These are phyloP conservation scores for Petrophora chlorosata DNA, from an alignment of 2,888 invertebrate species.

Conservation along the genomic window DNA sequence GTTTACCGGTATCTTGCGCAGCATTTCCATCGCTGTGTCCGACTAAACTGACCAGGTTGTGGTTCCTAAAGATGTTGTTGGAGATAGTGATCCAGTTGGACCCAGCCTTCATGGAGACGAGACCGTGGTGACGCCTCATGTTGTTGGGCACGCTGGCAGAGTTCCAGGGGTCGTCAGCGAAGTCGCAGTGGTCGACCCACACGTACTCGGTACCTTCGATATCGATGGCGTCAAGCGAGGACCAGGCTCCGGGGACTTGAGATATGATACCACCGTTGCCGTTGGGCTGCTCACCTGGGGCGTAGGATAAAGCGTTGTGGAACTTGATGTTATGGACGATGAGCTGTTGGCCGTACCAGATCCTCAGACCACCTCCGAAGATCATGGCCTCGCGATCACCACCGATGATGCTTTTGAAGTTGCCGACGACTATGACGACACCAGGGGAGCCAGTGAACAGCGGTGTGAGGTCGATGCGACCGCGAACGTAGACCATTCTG, in stretches of 20 bases:
- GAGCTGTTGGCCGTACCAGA: neutral
- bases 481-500: constrained; percentile 21
- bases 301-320: constrained; percentile 14
- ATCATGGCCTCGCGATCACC: constrained; percentile 18
- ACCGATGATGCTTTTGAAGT: constrained; percentile 28
- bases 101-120: constrained; percentile 19
- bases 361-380: constrained; percentile 12
- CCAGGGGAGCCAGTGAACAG: constrained; percentile 29
- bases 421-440: constrained; percentile 22
- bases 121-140: constrained; percentile 27
- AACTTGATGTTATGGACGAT: constrained; percentile 18
- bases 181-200: constrained; percentile 28
- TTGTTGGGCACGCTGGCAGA: neutral
- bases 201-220: constrained; percentile 4
- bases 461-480: constrained; percentile 22
- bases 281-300: constrained; percentile 17
- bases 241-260: constrained; percentile 5
- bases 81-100: constrained; percentile 24
- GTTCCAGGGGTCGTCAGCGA: constrained; percentile 30
- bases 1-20: constrained; percentile 12
- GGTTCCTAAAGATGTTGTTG: constrained; percentile 30
- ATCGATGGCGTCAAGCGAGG: constrained; percentile 8
- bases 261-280: constrained; percentile 17
- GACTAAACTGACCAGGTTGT: constrained; percentile 18
- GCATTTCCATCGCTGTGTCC: constrained; percentile 19